Conservation (phyloP, 1,140 invertebrate genomes). For the Hormaphis cornu region DNA sequence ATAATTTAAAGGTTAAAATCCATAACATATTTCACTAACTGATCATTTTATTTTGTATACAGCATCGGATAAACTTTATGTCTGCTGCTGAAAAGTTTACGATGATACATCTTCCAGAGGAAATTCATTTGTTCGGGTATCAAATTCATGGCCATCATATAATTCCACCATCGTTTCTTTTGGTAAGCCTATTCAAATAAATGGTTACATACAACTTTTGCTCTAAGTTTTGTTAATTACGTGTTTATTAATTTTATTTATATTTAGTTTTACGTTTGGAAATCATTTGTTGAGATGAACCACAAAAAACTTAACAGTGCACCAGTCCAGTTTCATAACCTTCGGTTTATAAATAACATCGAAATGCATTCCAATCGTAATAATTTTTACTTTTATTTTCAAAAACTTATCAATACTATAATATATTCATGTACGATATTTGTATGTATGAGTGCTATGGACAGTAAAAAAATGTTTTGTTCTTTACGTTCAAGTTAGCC, state of each 20-base stretch:
- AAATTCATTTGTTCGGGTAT: background rate
- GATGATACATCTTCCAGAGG: no score
- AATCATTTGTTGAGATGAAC: constrained; percentile 12
- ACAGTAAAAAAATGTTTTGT: no score
- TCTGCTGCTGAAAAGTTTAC: no score
- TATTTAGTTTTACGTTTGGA: background rate
- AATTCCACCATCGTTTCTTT: background rate
- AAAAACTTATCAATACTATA: no score
- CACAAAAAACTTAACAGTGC: background rate
- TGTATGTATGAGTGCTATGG: no score
- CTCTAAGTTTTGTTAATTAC: background rate
- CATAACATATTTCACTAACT: no score
- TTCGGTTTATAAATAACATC: background rate
- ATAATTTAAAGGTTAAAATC: no score
- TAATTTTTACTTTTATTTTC: background rate
- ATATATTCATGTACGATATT: no score
- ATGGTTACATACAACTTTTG: background rate
- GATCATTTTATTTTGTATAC: no score
- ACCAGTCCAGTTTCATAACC: background rate
- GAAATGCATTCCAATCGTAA: background rate
- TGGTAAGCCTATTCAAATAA: background rate
- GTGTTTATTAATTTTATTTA: background rate
- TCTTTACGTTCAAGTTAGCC: no score
- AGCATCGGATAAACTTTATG: no score
- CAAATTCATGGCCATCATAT: background rate